Percentiles rank a stretch among this genome's conserved stretches.
Conservation (phyloP, 2,888 invertebrate species). For the Anarsia innoxiella region DNA sequence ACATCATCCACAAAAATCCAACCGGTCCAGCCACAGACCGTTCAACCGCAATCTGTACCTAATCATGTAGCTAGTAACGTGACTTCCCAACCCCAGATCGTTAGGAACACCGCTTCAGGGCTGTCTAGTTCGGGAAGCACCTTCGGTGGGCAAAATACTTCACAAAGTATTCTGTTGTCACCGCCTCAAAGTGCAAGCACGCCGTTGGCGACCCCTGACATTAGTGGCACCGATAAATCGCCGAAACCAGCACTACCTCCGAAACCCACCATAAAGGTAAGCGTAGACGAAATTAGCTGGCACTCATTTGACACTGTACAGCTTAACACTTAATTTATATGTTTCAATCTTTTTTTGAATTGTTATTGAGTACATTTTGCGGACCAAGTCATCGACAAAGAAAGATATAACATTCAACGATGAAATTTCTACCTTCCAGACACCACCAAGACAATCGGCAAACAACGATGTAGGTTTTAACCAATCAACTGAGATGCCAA, state of each 20-base stretch:
- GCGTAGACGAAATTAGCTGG: constrained; percentile 15
- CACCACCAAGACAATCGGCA: constrained; percentile 70
- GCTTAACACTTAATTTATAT: neutral
- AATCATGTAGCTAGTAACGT: constrained; percentile 66
- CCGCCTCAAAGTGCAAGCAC: constrained; percentile 79
- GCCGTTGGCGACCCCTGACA: constrained; percentile 72
- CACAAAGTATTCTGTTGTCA: constrained; percentile 68
- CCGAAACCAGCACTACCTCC: constrained; percentile 88
- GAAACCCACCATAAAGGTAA: constrained; percentile 83
- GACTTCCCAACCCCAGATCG: constrained; percentile 68
- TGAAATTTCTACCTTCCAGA: constrained; percentile 43
- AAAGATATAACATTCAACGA: no score
- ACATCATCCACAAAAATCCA: constrained; percentile 88
- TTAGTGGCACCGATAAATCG: constrained; percentile 69
- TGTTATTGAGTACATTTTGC: no score
- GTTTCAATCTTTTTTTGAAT: neutral
- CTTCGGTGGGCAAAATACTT: constrained; percentile 52
- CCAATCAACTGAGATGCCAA: constrained; percentile 47
- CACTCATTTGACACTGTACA: no score
- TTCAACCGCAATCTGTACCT: constrained; percentile 66
- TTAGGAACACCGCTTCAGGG: constrained; percentile 69
- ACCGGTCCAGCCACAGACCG: constrained; percentile 85
- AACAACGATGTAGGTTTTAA: constrained; percentile 53
- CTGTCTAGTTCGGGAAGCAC: constrained; percentile 66
- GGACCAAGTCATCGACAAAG: no score